Evolutionary conservation across 2,113 vertebrate species (phyloP).

Genomic region (Philantomba maxwellii): DNA sequence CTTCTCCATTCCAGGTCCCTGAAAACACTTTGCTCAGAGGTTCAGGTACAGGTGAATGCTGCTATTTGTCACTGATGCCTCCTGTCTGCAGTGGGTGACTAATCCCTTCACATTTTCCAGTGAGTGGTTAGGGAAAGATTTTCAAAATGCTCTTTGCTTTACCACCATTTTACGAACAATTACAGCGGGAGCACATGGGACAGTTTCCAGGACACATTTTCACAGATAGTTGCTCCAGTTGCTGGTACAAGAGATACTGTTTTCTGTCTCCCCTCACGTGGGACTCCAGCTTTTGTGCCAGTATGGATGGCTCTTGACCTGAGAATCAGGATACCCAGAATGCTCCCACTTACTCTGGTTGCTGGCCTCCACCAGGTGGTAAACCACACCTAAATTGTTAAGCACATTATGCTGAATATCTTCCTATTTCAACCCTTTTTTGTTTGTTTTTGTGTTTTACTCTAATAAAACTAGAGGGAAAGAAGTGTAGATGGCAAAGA

Average conservation of each 20-base stretch:
- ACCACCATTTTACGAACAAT: conserved; percentile 47
- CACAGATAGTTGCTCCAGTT: conserved; percentile 22
- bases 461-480: background rate
- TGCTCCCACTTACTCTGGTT: conserved; percentile 25
- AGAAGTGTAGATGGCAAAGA: background rate
- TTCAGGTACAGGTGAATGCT: background rate
- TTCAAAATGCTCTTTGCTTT: conserved; percentile 32
- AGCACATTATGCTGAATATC: background rate
- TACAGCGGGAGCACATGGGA: background rate
- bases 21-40: background rate
- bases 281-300: conserved; percentile 21
- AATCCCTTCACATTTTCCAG: background rate
- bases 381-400: conserved; percentile 17
- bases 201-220: conserved; percentile 46
- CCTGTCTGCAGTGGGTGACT: background rate
- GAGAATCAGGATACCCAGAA: background rate
- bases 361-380: background rate
- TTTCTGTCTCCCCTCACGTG: conserved; percentile 26
- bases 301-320: background rate
- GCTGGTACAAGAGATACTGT: background rate
- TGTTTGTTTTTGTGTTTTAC: background rate
- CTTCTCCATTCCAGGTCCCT: background rate
- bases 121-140: conserved; percentile 30
- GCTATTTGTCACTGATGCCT: background rate
- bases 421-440: background rate